Conservation (phyloP, 37 sponge, comb jelly and placozoan species). For the Amphimedon queenslandica region DNA sequence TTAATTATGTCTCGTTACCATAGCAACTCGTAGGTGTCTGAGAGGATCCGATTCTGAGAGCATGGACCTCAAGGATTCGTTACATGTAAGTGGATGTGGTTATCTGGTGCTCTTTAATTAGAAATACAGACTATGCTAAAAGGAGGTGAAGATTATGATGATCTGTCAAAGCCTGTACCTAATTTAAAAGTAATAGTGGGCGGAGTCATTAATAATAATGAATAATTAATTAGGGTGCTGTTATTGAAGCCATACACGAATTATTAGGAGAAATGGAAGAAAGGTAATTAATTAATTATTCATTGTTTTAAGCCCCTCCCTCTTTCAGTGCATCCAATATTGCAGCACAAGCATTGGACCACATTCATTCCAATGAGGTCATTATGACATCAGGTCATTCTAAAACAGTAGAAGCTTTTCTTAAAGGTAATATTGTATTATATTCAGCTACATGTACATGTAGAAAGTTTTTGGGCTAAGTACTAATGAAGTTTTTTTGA, state of each 20-base stretch:
- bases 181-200: slow-evolving; percentile 64
- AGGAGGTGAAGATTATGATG: slow-evolving; percentile 37
- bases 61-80: slow-evolving; percentile 41
- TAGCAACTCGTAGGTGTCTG: slow-evolving; percentile 5
- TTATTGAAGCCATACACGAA: slow-evolving; percentile 75
- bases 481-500: too few species aligned
- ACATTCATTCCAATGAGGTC: slow-evolving; percentile 97
- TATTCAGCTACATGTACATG: neutral
- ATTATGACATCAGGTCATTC: slow-evolving; percentile 98
- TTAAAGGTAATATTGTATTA: too few species aligned
- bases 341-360: slow-evolving; percentile 88
- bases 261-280: slow-evolving; percentile 69
- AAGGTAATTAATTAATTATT: slow-evolving; percentile 25
- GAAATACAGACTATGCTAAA: slow-evolving; percentile 30
- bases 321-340: slow-evolving; percentile 77
- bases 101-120: neutral
- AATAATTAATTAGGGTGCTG: slow-evolving; percentile 28
- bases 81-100: slow-evolving; percentile 41
- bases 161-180: slow-evolving; percentile 43
- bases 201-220: neutral
- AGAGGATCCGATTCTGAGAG: slow-evolving; percentile 37
- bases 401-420: slow-evolving; percentile 93
- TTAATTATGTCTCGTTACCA: neutral
- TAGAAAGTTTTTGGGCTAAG: neutral
- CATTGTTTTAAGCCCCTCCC: neutral